A percentile compares a stretch with the other conserved stretches of the same genome.
These are phyloP conservation scores for Formicarius rufipectus DNA, from an alignment of 2,113 vertebrate genomes.

Conservation along the genomic window DNA sequence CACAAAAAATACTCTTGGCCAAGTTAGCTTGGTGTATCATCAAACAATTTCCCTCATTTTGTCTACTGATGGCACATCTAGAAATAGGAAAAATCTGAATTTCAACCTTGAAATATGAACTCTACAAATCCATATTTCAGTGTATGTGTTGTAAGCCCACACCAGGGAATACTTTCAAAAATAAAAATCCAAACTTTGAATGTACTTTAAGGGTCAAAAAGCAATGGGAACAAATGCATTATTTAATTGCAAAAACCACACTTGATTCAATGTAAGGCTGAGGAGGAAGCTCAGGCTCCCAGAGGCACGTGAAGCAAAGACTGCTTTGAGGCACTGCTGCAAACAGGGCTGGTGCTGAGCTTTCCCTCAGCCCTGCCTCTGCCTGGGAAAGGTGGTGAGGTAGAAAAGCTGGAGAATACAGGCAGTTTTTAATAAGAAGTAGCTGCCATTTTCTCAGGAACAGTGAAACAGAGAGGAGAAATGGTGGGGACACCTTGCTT, in stretches of 20 bases:
- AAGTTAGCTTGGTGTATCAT: not conserved
- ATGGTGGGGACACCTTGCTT: not conserved
- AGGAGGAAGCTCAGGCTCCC: conserved; percentile 9
- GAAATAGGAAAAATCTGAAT: conserved; percentile 3
- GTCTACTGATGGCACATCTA: not conserved
- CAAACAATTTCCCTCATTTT: not conserved
- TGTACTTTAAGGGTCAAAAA: conserved; percentile 35
- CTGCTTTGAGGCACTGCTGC: not conserved
- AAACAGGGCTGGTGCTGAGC: not conserved
- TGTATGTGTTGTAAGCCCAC: not conserved
- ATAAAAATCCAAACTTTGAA: conserved; percentile 23
- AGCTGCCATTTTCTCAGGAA: not conserved
- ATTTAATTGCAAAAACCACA: not conserved
- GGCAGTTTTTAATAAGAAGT: not conserved
- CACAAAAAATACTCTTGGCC: not conserved
- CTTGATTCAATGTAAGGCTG: not conserved
- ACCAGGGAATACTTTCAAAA: not conserved
- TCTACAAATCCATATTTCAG: not conserved
- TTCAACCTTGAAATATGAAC: conserved; percentile 22
- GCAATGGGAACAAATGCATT: not conserved
- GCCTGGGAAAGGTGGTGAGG: not conserved
- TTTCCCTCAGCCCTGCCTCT: not conserved
- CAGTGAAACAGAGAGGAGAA: not conserved
- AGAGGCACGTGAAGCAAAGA: not conserved
- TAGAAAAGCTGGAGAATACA: not conserved